Base-by-base conservation (phyloP, 2,797 vertebrate genomes). In the Muraenolepis orangiensis region DNA sequence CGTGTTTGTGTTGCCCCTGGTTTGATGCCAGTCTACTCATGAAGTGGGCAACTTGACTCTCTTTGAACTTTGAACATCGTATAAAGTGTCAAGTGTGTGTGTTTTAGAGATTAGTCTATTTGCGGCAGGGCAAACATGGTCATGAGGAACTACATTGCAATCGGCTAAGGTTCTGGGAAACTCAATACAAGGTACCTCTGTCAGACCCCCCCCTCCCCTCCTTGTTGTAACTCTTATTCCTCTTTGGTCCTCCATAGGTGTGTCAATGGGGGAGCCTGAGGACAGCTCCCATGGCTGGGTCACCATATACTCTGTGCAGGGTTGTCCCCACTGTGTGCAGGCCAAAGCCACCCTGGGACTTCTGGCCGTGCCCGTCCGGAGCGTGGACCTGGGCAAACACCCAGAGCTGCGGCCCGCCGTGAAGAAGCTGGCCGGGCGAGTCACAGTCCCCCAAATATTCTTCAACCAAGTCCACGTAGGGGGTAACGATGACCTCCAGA, bases 401-500 rank as follows among this genome's bases (percentile, higher is more conserved):
- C 81, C 87, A 0, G 88, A 88, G 79, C 80, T 95, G 2, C 83
- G 85, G 76, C 76, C 74, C 28, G 81, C 73, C 20, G 79, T 94
- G 83, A 89, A 91, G 85, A 80, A 90, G 70, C 86, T 93, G 72
- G 91, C 93, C 0, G 93, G 93, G 36, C 85, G 86, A 72, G 87
- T 76, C 81, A 86, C 91, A 0, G 91, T 94, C 38, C 93, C 94
- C 23, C 93, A 94, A 81, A 94, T 94, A 81, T 95, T 93, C 85
- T 94, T 95, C 69, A 95, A 94, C 84, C 85, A 72, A 38, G 2
- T 93, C 70, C 89, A 93, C 31, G 77, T 95, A 0, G 93, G 93
- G 18, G 92, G 91, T 32, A 92, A 91, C 0, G 87, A 93, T 1
- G 90, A 92, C 72, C 87, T 94, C 34, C 86, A 91, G 80, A 93